Conservation (phyloP, 2,888 invertebrate genomes). For the Luperina testacea region DNA sequence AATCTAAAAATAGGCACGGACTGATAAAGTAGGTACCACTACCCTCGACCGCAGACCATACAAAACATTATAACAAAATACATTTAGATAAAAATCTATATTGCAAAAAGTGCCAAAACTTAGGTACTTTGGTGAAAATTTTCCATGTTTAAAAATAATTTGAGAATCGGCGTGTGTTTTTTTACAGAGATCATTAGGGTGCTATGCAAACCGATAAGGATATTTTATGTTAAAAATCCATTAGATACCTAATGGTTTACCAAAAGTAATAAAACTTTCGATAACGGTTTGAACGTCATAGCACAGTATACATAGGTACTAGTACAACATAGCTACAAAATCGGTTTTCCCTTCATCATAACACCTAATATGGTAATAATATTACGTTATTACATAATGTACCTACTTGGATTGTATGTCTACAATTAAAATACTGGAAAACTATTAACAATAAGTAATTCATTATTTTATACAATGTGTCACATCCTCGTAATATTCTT, state of each 20-base stretch:
- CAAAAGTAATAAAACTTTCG: neutral
- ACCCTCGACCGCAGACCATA: slow-evolving; percentile 22
- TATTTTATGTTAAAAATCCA: neutral
- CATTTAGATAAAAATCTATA: slow-evolving; percentile 33
- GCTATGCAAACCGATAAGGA: neutral
- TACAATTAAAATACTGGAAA: slow-evolving; percentile 20
- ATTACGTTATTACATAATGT: slow-evolving; percentile 1
- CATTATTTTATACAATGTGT: slow-evolving; percentile 40
- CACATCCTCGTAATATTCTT: slow-evolving; percentile 32
- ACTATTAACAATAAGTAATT: slow-evolving; percentile 35
- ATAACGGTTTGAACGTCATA: neutral
- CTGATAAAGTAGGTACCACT: slow-evolving; percentile 34
- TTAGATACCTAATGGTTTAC: neutral
- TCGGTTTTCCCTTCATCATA: neutral
- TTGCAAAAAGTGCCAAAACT: neutral
- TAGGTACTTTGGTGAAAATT: slow-evolving; percentile 13
- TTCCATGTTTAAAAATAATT: neutral
- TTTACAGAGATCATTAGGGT: neutral
- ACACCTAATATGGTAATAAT: neutral
- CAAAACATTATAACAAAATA: slow-evolving; percentile 10
- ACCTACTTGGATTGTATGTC: neutral
- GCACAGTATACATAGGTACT: neutral
- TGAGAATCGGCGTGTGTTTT: neutral
- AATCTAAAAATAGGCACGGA: slow-evolving; percentile 56
- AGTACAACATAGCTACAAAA: neutral